Base-by-base conservation (phyloP, 1,140 invertebrate species). In the Drosophila persimilis region DNA sequence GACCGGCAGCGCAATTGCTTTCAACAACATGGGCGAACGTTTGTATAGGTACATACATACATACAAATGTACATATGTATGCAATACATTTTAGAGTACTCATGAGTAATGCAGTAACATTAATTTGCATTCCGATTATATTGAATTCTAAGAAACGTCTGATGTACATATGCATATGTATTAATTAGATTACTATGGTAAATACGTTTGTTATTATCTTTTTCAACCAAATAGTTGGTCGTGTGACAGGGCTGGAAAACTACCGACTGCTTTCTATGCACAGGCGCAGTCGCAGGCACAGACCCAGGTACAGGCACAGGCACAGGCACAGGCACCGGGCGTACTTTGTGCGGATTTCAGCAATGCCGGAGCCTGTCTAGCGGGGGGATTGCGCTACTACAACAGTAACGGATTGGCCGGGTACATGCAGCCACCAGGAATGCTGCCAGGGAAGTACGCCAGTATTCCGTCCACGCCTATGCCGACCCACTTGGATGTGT, bases 11-110 rank as follows among this genome's bases (percentile, higher is more conserved):
- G 2, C 31, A 31, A 2, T 31, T 31, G 2, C 8, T 31, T 31
- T 7, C 31, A 31, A 17, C 61, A 24, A 65, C 26, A 78, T 78
- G 76, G 60, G 73, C 26, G 76, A 78, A n/a, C 72, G 62, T 41
- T 59, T 71, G 24, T 75, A 76, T 62, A 72, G 73, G 76, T 72
- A 26, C 4, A 5, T 26, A 46, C 17, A 17, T 17, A 17, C 17
- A 17, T 17, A 17, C 17, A 17, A 17, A 17, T 62, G 61, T 64
- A 29, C 9, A 11, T 35, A 35, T 29, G 29, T 29, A 35, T 29
- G 29, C 8, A 29, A 29, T 29, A 29, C 0, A 58, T 47, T 44
- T 15, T 20, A 29, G n/a, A 26, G 55, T 44, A 56, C 29, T 56
- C 45, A 15, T 15, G 15, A 15, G 15, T 15, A 15, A 15, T 15